Base-by-base conservation (phyloP, 2,888 invertebrate genomes). In the Gortyna flavago region DNA sequence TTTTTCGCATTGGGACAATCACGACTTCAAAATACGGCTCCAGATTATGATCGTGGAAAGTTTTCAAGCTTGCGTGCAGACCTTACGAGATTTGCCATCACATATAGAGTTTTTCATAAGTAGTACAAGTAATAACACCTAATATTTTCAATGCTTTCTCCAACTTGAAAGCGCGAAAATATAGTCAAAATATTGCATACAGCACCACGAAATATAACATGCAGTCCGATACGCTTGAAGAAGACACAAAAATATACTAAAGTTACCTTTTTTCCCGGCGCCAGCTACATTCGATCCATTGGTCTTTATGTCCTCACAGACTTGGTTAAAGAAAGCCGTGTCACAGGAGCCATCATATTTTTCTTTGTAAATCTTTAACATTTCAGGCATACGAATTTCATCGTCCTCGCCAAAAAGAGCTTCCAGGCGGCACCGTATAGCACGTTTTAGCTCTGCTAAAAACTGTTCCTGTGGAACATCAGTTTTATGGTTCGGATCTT, bases 211-310 rank as follows among this genome's bases (percentile, higher is more conserved):
- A 16, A 69, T n/a, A 64, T 59, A 54, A 57, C 65, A 75, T 79
- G 72, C 61, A 73, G 32, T 57, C 65, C 54, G 13, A 59, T 57
- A 62, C 11, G 61, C 41, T 80, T 72, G 44, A 69, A 74, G 32
- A 81, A 61, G 74, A 70, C 71, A 61, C 70, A 76, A 75, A 74
- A 62, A 73, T 62, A 81, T 77, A 35, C 70, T 75, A 61, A 48
- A 75, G 70, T 85, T 85, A 85, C 85, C 85, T 85, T 64, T 66
- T 62, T 59, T 11, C 32, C 11, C 41, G 38, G 38, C 32, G 65
- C 51, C 65, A n/a, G 68, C 29, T 54, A 9, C 25, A 41, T n/a
- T 18, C 29, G 16, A 2, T n/a, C 9, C 66, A 25, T 35, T 62
- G 4, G 62, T 32, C 59, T 64, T 67, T 29, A 77, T 16, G 7